Conservation (phyloP, 2,888 invertebrate genomes). For the Blastobasis adustella region DNA sequence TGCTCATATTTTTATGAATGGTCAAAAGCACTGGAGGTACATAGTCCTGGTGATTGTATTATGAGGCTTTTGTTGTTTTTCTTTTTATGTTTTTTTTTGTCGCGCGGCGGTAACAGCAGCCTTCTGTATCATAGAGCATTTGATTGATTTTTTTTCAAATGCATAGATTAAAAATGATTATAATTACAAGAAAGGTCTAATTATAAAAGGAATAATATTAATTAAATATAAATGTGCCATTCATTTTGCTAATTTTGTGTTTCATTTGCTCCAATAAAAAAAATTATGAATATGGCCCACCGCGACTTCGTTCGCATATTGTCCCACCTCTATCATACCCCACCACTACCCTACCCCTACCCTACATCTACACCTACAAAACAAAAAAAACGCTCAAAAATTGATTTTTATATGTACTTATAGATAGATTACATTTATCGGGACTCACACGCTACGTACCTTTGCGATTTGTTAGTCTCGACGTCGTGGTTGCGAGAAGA, state of each 20-base stretch:
- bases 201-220: constrained; percentile 75
- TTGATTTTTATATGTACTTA: too few species aligned
- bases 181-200: constrained; percentile 71
- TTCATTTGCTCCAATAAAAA: constrained; percentile 50
- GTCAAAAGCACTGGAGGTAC: constrained; percentile 33
- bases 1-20: constrained; percentile 36
- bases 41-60: constrained; percentile 53
- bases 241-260: constrained; percentile 73
- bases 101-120: constrained; percentile 37
- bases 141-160: constrained; percentile 51
- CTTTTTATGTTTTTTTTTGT: constrained; percentile 32
- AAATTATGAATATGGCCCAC: too few species aligned
- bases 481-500: too few species aligned
- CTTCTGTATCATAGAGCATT: constrained; percentile 52
- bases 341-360: too few species aligned
- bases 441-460: too few species aligned
- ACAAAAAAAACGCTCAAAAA: too few species aligned
- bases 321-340: too few species aligned
- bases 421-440: too few species aligned
- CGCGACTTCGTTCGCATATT: too few species aligned
- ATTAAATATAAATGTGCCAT: constrained; percentile 77
- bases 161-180: constrained; percentile 59
- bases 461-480: too few species aligned
- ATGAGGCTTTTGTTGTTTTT: constrained; percentile 55
- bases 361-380: too few species aligned